phyloP scores from a whole-genome alignment of 2,888 invertebrate genomes.

The Adelphocoris suturalis region DNA sequence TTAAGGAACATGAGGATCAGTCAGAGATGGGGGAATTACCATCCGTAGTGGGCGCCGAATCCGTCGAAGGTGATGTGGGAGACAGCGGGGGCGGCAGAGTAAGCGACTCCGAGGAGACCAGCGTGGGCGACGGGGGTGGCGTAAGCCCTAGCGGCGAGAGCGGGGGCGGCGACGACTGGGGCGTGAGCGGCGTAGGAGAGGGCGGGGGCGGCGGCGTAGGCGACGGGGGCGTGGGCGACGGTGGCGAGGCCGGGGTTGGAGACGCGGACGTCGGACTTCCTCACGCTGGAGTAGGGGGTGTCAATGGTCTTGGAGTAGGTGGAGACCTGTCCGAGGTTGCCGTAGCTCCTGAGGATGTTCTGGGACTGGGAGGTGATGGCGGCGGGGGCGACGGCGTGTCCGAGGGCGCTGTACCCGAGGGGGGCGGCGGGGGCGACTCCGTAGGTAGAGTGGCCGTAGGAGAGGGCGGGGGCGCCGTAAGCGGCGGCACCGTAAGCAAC shows the following conservation, averaged over 20 bases:
- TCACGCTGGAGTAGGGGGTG: slow-evolving; percentile 86
- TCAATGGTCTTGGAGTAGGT: slow-evolving; percentile 86
- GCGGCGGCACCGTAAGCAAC: slow-evolving; percentile 74
- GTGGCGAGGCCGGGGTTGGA: slow-evolving; percentile 81
- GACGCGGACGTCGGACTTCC: slow-evolving; percentile 85
- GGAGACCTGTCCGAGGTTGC: slow-evolving; percentile 84
- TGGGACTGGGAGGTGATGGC: slow-evolving; percentile 82
- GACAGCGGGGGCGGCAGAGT: slow-evolving; percentile 76
- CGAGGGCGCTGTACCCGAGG: slow-evolving; percentile 75
- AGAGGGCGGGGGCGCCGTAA: slow-evolving; percentile 67
- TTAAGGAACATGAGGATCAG: slow-evolving; percentile 64
- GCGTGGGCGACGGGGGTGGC: slow-evolving; percentile 77
- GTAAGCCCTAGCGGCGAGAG: slow-evolving; percentile 79
- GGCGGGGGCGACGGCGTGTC: slow-evolving; percentile 78
- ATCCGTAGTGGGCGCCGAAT: slow-evolving; percentile 75
- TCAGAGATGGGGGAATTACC: slow-evolving; percentile 68
- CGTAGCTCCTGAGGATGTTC: slow-evolving; percentile 83
- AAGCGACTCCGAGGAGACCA: slow-evolving; percentile 75
- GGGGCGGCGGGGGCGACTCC: slow-evolving; percentile 74
- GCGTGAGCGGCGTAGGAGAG: slow-evolving; percentile 77
- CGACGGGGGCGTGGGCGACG: slow-evolving; percentile 78
- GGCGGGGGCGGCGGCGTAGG: slow-evolving; percentile 78
- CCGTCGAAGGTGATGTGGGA: slow-evolving; percentile 76
- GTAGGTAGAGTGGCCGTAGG: slow-evolving; percentile 73
- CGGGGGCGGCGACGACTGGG: slow-evolving; percentile 76